These are phyloP conservation scores for Acronicta alni DNA, from an alignment of 2,888 invertebrate genomes.

Conservation along the genomic window DNA sequence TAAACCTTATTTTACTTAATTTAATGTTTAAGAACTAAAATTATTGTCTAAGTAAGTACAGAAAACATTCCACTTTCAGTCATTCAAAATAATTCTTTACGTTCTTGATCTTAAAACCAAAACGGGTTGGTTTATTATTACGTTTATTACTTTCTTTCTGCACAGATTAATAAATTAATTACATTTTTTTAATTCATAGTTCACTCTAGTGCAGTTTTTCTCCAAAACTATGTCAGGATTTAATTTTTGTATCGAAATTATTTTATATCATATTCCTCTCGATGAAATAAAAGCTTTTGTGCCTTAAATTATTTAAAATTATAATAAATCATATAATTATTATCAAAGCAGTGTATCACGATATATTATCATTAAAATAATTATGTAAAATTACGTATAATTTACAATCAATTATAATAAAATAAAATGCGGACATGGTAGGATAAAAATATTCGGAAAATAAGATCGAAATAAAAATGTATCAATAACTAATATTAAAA, in stretches of 20 bases:
- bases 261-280: too few relatives aligned
- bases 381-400: conserved; percentile 30
- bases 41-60: conserved; percentile 40
- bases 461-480: too few relatives aligned
- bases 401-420: conserved; percentile 1
- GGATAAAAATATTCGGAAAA: too few relatives aligned
- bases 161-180: not conserved
- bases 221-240: too few relatives aligned
- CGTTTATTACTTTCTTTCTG: too few relatives aligned
- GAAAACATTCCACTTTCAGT: conserved; percentile 33
- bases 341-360: conserved; percentile 41
- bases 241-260: not conserved
- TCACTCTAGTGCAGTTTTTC: too few relatives aligned
- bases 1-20: conserved; percentile 36
- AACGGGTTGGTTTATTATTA: too few relatives aligned
- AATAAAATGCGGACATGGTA: not conserved
- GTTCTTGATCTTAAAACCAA: too few relatives aligned
- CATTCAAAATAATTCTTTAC: too few relatives aligned
- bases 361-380: conserved; percentile 30
- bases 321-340: conserved; percentile 24
- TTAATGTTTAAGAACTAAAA: conserved; percentile 38
- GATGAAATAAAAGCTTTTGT: too few relatives aligned
- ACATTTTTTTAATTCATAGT: too few relatives aligned
- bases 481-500: too few relatives aligned
- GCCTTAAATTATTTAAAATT: conserved; percentile 4